Evolutionary conservation across 2,113 vertebrate genomes (phyloP), one percentile per base, ranked within the genome.

Genomic region (Atractosteus spatula): DNA sequence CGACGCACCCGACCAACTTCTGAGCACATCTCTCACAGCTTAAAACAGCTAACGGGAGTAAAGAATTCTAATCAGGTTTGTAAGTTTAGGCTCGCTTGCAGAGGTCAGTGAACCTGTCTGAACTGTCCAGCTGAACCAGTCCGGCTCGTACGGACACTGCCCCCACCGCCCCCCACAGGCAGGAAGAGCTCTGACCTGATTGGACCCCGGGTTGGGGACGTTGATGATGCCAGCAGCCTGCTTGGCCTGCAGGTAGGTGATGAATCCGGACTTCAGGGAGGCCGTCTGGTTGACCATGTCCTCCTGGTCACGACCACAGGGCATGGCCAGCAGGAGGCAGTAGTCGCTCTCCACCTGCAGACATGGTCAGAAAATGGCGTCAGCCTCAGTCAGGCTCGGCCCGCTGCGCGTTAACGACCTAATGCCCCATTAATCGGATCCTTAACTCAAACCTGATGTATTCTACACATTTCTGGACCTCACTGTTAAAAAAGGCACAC

Each of bases 221-320:
- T 99, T 99, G 88, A 99, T 99, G 88, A 99, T 99, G 11, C 97
- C 97, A 61, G 97, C 97, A 0, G 96, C 96, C 86, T 98, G 96
- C 86, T 99, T 99, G 57, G 96, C 94, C 89, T 99, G 97, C 83
- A 99, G 90, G 85, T 99, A 99, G 42, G 95, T 99, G 86, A 99
- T 99, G 86, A 99, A 99, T 0, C 95, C 97, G 3, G 94, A 95
- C 86, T 97, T 97, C 61, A 99, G 94, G 0, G 96, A 97, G 86
- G 98, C 95, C 0, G 97, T 99, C 92, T 99, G 97, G 75, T 87
- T 93, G 62, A 96, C 94, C 0, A 99, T 96, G 0, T 99, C 97
- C 43, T 98, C 96, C 82, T 99, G 95, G 88, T 99, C 97, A 41
- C 97, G 93, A 68, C 97, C 97, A 57, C 97, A 99, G 2, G 97